Evolutionary conservation across 2,113 vertebrate genomes (phyloP), one percentile per base, ranked within the genome.

Genomic region (Misgurnus mizolepis): DNA sequence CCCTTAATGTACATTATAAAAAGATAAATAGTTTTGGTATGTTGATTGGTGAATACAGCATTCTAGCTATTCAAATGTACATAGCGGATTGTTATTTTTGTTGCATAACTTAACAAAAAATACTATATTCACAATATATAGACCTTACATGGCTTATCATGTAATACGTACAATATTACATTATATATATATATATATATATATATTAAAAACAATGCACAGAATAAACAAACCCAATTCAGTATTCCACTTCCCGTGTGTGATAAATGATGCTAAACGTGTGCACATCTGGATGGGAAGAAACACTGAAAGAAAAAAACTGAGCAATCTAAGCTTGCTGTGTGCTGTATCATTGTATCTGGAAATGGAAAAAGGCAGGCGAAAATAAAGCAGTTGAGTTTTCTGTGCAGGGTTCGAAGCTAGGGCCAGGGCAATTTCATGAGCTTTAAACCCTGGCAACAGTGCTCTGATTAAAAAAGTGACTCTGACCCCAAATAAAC

Each of bases 401-500:
- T 56, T 56, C 5, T 56, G 53, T 2, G 6, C 17, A 56, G 4
- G 53, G 53, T 56, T 56, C 47, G 17, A 10, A 17, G 1, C n/a
- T 12, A 17, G 14, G 43, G 50, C 27, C 40, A 39, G 60, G 43
- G 12, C 72, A 68, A 18, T 72, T 74, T 82, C 75, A 71, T 79
- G 39, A 79, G 80, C 78, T 62, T 43, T 83, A 68, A 80, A 76
- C 72, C 70, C 78, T 86, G 84, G 82, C 81, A 86, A 87, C 76
- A 83, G 53, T 70, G 71, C 68, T 22, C 72, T 85, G 86, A 89
- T 89, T 86, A 83, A 87, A 90, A 84, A 87, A 87, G 55, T 80
- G 78, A 69, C 40, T 45, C 71, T 85, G 85, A 88, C 85, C 85
- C 74, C 45, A 68, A 83, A 78, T 86, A 88, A 89, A 86, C 82